Percentiles rank a stretch among this genome's conserved stretches.
Conservation (phyloP, 2,113 vertebrate species). For the Microtus richardsoni region DNA sequence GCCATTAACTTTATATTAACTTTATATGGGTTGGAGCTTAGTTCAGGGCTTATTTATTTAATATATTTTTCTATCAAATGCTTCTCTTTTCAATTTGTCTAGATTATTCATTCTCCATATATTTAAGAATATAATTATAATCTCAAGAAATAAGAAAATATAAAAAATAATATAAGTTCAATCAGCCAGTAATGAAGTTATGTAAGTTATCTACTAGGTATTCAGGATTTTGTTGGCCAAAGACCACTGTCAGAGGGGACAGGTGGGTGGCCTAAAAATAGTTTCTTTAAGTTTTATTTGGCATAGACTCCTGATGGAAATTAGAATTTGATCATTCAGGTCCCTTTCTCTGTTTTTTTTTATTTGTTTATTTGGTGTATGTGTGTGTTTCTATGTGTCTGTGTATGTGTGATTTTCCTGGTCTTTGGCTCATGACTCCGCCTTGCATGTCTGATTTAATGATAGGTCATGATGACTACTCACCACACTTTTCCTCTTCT, state of each 20-base stretch:
- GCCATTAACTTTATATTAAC: background rate
- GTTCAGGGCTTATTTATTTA: background rate
- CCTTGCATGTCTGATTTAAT: background rate
- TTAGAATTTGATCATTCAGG: background rate
- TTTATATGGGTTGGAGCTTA: background rate
- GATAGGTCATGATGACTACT: background rate
- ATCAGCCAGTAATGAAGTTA: background rate
- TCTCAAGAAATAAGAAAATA: background rate
- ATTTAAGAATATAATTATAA: too few species aligned
- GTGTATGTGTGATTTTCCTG: background rate
- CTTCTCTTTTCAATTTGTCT: background rate
- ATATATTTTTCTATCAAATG: slow-evolving; percentile 19
- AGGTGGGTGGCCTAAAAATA: background rate
- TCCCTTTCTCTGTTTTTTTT: background rate
- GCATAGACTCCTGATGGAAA: background rate
- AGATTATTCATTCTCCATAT: background rate
- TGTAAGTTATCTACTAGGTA: background rate
- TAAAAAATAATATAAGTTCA: background rate
- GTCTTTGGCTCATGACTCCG: background rate
- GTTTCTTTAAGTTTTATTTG: background rate
- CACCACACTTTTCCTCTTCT: background rate
- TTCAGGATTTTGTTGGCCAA: background rate
- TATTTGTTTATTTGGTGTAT: background rate
- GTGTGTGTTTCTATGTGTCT: too few species aligned
- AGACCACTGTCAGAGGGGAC: background rate